Evolutionary conservation across 1,140 invertebrate genomes (phyloP).

Genomic region (Scaptodrosophila lebanonensis): DNA sequence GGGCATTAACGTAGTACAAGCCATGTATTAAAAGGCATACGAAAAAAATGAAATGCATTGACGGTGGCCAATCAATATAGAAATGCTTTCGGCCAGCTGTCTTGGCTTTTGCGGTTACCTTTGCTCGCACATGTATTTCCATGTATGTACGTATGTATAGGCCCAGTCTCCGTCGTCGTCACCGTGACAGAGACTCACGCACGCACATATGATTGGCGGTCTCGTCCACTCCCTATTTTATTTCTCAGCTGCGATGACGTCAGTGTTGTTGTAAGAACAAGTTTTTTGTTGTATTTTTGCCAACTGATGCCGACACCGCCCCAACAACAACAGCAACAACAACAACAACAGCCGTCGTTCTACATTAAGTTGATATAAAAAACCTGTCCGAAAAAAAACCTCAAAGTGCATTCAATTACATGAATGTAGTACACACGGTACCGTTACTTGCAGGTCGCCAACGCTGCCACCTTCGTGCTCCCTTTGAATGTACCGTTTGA

Average conservation of each 20-base stretch:
- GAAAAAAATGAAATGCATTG: slow-evolving; percentile 19
- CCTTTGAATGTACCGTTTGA: slow-evolving; percentile 53
- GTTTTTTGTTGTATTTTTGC: slow-evolving; percentile 37
- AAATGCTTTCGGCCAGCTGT: slow-evolving; percentile 49
- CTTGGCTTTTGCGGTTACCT: background rate
- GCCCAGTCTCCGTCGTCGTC: slow-evolving; percentile 11
- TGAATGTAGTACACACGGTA: slow-evolving; percentile 67
- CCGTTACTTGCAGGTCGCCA: slow-evolving; percentile 60
- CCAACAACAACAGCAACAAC: background rate
- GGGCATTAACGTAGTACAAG: slow-evolving; percentile 52
- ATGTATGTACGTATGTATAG: no score
- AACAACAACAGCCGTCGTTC: slow-evolving; percentile 14
- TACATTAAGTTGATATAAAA: slow-evolving; percentile 25
- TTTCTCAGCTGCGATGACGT: slow-evolving; percentile 71
- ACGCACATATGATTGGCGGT: slow-evolving; percentile 48
- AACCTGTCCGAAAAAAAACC: slow-evolving; percentile 56
- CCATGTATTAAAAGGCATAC: slow-evolving; percentile 37
- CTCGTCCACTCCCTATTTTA: slow-evolving; percentile 65
- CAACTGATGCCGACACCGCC: background rate
- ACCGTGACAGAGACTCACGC: slow-evolving; percentile 21
- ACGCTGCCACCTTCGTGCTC: slow-evolving; percentile 30
- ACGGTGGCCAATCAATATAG: slow-evolving; percentile 3
- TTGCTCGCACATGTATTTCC: slow-evolving; percentile 10
- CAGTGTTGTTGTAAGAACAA: slow-evolving; percentile 72
- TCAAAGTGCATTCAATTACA: slow-evolving; percentile 63